Evolutionary conservation across 2,113 vertebrate genomes (phyloP).

Genomic region (Candoia aspera): DNA sequence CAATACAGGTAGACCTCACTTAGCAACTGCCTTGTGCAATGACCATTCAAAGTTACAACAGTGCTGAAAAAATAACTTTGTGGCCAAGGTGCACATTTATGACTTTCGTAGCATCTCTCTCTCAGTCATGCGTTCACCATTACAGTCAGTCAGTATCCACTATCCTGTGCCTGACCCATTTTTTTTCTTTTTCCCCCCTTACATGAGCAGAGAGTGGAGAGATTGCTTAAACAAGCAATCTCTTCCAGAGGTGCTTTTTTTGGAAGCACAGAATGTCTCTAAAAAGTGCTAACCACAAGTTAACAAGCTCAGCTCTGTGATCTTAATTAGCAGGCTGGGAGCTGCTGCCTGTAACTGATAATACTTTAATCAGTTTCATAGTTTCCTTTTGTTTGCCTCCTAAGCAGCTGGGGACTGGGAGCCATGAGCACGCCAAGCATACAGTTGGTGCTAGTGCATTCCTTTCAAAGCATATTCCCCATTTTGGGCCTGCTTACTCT

Average conservation of each 20-base stretch:
- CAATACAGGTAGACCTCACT: background rate
- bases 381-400: background rate
- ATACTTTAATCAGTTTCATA: background rate
- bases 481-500: background rate
- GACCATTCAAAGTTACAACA: background rate
- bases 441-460: background rate
- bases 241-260: background rate
- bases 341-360: background rate
- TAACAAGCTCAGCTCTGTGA: background rate
- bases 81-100: background rate
- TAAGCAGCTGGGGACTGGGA: background rate
- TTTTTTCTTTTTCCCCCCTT: background rate
- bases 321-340: background rate
- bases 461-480: background rate
- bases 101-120: background rate
- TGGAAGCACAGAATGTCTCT: background rate
- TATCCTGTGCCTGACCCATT: background rate
- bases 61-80: background rate
- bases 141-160: background rate
- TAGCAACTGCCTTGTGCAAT: background rate
- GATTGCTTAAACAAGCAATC: background rate
- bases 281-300: background rate
- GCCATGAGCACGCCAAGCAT: background rate
- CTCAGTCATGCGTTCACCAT: background rate
- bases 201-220: background rate